Conservation (phyloP, 2,888 invertebrate genomes). For the Heteropelma amictum region DNA sequence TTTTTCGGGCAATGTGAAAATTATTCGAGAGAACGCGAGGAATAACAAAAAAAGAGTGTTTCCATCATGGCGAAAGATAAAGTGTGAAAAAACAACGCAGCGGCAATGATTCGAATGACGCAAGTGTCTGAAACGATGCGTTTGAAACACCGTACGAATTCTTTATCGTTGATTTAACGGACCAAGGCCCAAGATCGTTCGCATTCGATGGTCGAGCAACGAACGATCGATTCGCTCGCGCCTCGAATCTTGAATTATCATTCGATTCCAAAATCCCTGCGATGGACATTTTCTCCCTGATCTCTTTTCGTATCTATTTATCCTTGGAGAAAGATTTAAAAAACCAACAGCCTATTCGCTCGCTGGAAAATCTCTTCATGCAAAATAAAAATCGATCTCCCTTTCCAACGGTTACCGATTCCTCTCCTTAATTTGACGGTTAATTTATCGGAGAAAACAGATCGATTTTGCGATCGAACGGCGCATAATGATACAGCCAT, state of each 20-base stretch:
- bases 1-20: constrained; percentile 33
- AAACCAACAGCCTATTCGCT: too few relatives aligned
- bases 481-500: background rate
- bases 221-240: constrained; percentile 38
- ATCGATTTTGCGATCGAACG: background rate
- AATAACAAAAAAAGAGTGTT: constrained; percentile 1
- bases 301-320: background rate
- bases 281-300: background rate
- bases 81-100: background rate
- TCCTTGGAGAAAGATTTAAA: too few relatives aligned
- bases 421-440: too few relatives aligned
- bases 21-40: constrained; percentile 9
- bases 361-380: too few relatives aligned
- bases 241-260: constrained; percentile 15
- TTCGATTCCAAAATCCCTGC: constrained; percentile 57
- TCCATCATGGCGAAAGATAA: background rate
- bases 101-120: constrained; percentile 36
- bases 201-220: constrained; percentile 63
- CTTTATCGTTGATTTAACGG: constrained; percentile 61
- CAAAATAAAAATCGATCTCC: too few relatives aligned
- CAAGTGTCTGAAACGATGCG: constrained; percentile 29
- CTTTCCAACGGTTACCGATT: too few relatives aligned
- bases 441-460: too few relatives aligned
- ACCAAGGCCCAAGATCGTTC: constrained; percentile 63
- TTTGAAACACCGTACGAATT: constrained; percentile 61